Evolutionary conservation across 2,888 invertebrate species (phyloP), one percentile per base, ranked within the genome.

Genomic region (Nebria salina): DNA sequence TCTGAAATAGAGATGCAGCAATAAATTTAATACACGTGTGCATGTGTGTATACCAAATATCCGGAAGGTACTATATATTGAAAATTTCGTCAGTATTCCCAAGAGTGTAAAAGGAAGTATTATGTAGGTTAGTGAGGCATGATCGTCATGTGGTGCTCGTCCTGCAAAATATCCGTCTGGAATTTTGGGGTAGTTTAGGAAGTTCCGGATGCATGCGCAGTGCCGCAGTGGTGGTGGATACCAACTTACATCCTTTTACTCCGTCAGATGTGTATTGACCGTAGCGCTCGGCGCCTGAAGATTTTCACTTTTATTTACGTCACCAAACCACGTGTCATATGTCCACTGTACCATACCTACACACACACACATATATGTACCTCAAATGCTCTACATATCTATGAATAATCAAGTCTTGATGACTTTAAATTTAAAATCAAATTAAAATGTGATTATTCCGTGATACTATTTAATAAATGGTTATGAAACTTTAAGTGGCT

Each of bases 201-300:
- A 76, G 65, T 76, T 64, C 54, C 76, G 41, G 66, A 68, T 54
- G 42, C 65, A 72, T 79, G 79, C 79, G 79, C 79, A 75, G 42
- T 79, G 74, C 34, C 74, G 74, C 75, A 79, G 79, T 79, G 79
- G 79, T 79, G 34, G 79, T 64, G 54, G 54, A 54, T 64, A 20
- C 64, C 42, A 9, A 20, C 72, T 64, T 64, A 13, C 54, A 64
- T 75, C 34, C 65, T 25, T 4, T 13, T n/a, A 25, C 54, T 72
- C 66, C 13, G 68, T 42, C 78, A 78, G 78, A 78, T 74, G 79
- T 43, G 75, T 79, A 79, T 79, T 79, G 79, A 79, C 68, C 79
- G 78, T 77, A 15, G 42, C 43, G 73, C 70, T 26, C 25, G 70
- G 11, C 15, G 70, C 34, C 34, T 70, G 70, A 34, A 70, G 25